These are phyloP conservation scores for Gorsachius goisagi DNA, from an alignment of 2,113 vertebrate species.

Conservation along the genomic window DNA sequence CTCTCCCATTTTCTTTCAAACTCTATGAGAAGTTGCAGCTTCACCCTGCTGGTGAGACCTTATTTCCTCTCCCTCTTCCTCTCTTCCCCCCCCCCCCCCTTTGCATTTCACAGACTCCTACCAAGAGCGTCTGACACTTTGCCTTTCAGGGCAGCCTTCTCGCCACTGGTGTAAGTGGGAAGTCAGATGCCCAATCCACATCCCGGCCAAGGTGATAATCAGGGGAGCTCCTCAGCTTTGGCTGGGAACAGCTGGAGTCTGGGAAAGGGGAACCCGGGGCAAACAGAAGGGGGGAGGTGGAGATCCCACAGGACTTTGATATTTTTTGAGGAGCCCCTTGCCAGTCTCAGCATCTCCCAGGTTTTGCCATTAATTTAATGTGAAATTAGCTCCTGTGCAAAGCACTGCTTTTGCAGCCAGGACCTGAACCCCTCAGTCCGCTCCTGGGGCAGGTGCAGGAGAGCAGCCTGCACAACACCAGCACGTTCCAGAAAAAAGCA, in stretches of 20 bases:
- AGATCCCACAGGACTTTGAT: not conserved
- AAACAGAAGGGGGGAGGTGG: not conserved
- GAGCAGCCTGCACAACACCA: accelerated
- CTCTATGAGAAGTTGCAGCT: not conserved
- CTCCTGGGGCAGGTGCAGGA: not conserved
- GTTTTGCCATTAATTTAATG: not conserved
- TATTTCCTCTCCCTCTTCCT: not conserved
- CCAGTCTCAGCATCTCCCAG: not conserved
- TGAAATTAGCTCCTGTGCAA: not conserved
- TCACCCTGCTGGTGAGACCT: not conserved
- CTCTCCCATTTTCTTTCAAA: not conserved
- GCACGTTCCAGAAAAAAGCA: not conserved
- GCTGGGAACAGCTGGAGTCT: slow-evolving; percentile 27
- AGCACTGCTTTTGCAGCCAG: not conserved
- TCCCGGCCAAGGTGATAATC: slow-evolving; percentile 33
- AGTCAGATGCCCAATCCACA: slow-evolving; percentile 63
- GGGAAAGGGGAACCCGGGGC: not conserved
- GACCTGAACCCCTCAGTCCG: not conserved
- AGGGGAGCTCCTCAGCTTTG: not conserved
- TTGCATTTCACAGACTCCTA: slow-evolving; percentile 40
- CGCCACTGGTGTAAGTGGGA: not conserved
- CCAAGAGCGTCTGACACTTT: slow-evolving; percentile 57
- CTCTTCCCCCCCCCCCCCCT: not conserved
- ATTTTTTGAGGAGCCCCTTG: not conserved
- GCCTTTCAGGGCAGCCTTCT: not conserved